Evolutionary conservation across 2,888 invertebrate genomes (phyloP).

Genomic region (Nemapogon koenigi): DNA sequence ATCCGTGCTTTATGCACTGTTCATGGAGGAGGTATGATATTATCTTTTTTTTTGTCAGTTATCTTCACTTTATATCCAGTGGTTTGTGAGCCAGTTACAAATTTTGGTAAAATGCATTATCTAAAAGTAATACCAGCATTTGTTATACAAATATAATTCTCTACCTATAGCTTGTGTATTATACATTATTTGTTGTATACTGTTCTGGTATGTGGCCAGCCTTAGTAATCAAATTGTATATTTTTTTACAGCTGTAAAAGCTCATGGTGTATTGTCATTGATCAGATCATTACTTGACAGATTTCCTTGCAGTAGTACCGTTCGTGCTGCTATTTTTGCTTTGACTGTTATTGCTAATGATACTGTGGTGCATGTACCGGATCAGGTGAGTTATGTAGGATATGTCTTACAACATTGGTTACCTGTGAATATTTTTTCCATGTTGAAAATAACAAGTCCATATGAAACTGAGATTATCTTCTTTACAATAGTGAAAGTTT

Average conservation of each 20-base stretch:
- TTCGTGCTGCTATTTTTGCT: slow-evolving; percentile 79
- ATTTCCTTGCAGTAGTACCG: slow-evolving; percentile 50
- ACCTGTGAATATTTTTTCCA: background rate
- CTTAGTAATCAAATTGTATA: background rate
- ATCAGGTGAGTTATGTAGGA: slow-evolving; percentile 67
- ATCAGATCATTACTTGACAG: slow-evolving; percentile 43
- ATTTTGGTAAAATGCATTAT: no score
- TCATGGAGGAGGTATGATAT: slow-evolving; percentile 74
- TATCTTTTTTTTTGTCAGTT: background rate
- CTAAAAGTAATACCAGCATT: no score
- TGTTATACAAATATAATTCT: no score
- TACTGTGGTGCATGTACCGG: slow-evolving; percentile 89
- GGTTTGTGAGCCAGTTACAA: no score
- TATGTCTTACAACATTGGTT: slow-evolving; percentile 14
- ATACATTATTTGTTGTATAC: no score
- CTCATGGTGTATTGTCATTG: slow-evolving; percentile 68
- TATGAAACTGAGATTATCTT: background rate
- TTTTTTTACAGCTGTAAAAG: slow-evolving; percentile 64
- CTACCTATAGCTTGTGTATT: no score
- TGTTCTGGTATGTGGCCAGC: no score
- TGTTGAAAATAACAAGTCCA: background rate
- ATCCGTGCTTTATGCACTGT: slow-evolving; percentile 92
- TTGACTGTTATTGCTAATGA: slow-evolving; percentile 88
- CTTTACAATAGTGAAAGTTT: background rate
- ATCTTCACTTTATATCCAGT: no score